Evolutionary conservation across 2,797 vertebrate species (phyloP), one percentile per base, ranked within the genome.

Genomic region (Tadarida brasiliensis): DNA sequence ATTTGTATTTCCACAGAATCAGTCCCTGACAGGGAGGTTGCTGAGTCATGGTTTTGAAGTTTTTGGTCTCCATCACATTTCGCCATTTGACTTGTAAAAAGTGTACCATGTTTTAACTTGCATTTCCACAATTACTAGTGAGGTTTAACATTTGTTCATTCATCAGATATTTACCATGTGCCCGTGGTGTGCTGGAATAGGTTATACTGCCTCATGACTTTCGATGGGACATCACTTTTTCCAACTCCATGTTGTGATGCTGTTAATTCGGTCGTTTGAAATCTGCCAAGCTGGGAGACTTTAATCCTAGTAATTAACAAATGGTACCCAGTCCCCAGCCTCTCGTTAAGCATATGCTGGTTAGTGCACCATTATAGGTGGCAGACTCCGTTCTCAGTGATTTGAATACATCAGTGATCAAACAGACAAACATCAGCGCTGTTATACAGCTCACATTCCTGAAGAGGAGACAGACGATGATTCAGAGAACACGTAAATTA

Each of bases 1-100:
- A 22, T 77, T 96, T 85, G 77, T 76, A 39, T 67, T 28, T 92
- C 26, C 33, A 47, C 54, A 56, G 49, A 86, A 61, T 88, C 49
- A 39, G 11, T 67, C 82, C 10, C 78, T 76, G 35, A 85, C 78
- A 91, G 6, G 22, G 33, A 77, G 7, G 67, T 49, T 17, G 15
- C 17, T 77, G 35, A 90, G 22, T 80, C 7, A 71, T 59, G 12
- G 33, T 90, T 84, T 30, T 80, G 3, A 85, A 44, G 17, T 63
- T 39, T 39, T 19, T 11, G 15, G 17, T 74, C 22, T 68, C 5
- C 84, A 67, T 33, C n/a, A 61, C 19, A 44, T 63, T 59, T 65
- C 84, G 19, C 22, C 59, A 15, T 44, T 70, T 59, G 19, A 76
- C 71, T 68, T 90, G 17, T 93, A 30, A 93, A 91, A 77, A 44